Percentiles rank a stretch among this genome's conserved stretches.
Evolutionary conservation across 2,113 vertebrate species (phyloP).

Genomic region (Notiomystis cincta): DNA sequence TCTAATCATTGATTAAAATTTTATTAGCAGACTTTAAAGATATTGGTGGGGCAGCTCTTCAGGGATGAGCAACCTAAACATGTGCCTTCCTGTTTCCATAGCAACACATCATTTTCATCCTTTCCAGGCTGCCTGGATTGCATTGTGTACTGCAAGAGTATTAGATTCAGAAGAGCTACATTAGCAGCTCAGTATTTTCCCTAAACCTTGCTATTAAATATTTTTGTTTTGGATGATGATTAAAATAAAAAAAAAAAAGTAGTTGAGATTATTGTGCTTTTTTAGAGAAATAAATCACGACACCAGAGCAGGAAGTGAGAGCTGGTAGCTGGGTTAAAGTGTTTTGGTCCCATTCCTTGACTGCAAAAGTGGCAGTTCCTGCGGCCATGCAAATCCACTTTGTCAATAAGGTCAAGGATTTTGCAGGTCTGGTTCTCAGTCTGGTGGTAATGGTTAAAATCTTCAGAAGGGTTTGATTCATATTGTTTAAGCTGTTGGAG

Average conservation of each 20-base stretch:
- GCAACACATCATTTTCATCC: constrained; percentile 67
- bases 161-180: constrained; percentile 44
- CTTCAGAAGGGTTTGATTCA: background rate
- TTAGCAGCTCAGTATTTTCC: constrained; percentile 17
- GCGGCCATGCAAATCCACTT: background rate
- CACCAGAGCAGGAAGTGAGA: background rate
- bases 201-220: background rate
- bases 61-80: constrained; percentile 65
- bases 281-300: background rate
- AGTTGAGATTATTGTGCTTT: background rate
- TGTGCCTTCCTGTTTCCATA: constrained; percentile 69
- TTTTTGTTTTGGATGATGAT: background rate
- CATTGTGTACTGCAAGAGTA: constrained; percentile 50
- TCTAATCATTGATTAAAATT: constrained; percentile 45
- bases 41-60: constrained; percentile 37
- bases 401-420: background rate
- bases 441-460: background rate
- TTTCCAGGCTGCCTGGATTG: constrained; percentile 58
- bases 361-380: background rate
- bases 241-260: background rate
- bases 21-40: constrained; percentile 53
- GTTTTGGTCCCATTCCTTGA: background rate
- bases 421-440: background rate
- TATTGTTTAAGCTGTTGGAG: background rate
- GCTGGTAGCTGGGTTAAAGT: background rate